These are phyloP conservation scores for Dolichoris vasculosae DNA, from an alignment of 1,140 invertebrate species.

Conservation along the genomic window DNA sequence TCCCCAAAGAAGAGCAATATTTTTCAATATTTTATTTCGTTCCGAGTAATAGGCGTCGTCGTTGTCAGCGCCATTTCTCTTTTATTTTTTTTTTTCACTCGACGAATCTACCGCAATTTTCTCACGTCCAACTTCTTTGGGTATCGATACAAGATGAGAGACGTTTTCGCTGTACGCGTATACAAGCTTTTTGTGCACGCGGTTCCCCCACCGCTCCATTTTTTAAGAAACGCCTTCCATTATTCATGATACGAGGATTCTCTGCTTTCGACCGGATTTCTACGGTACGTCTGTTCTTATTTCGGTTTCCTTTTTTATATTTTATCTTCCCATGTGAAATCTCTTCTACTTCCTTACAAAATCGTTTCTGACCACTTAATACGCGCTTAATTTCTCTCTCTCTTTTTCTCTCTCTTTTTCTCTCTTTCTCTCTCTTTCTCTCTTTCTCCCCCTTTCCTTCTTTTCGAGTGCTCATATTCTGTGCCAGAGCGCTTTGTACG, in stretches of 20 bases:
- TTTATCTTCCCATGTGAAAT: slow-evolving; percentile 3
- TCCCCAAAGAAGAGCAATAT: slow-evolving; percentile 25
- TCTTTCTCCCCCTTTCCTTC: not conserved
- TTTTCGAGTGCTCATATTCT: too few species aligned
- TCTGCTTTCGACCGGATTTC: not conserved
- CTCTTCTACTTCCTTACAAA: not conserved
- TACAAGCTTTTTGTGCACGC: slow-evolving; percentile 49
- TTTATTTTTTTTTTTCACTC: slow-evolving; percentile 37
- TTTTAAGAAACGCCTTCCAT: slow-evolving; percentile 69
- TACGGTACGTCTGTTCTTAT: slow-evolving; percentile 57
- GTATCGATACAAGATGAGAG: slow-evolving; percentile 51
- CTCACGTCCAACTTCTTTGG: slow-evolving; percentile 57
- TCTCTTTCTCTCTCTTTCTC: not conserved
- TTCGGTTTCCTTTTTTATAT: slow-evolving; percentile 42
- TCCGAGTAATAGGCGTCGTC: not conserved
- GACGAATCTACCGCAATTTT: slow-evolving; percentile 60
- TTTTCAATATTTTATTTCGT: slow-evolving; percentile 19
- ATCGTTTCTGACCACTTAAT: slow-evolving; percentile 3
- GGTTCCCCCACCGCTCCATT: slow-evolving; percentile 53
- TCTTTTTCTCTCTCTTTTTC: not conserved
- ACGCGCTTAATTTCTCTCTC: not conserved
- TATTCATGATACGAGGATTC: slow-evolving; percentile 67
- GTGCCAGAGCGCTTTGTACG: not conserved
- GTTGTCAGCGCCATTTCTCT: not conserved
- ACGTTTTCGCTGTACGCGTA: slow-evolving; percentile 51